These are phyloP conservation scores for Nothocercus nigrocapillus DNA, from an alignment of 2,113 vertebrate genomes.

Conservation along the genomic window DNA sequence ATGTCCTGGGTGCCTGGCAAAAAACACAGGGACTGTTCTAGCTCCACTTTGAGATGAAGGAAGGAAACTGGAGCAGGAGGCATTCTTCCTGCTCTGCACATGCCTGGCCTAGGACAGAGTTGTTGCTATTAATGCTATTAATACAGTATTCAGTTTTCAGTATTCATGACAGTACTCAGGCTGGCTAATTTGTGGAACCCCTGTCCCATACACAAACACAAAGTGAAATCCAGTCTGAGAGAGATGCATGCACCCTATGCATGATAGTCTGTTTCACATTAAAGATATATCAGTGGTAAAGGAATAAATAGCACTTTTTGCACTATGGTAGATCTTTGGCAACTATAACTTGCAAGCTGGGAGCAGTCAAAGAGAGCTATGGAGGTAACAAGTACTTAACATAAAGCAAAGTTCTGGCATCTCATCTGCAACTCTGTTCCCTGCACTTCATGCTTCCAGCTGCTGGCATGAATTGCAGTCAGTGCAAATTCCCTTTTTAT, in stretches of 20 bases:
- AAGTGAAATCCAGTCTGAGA: neutral
- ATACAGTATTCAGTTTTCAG: no score
- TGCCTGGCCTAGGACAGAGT: neutral
- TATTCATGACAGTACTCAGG: neutral
- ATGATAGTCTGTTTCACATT: neutral
- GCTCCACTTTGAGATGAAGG: neutral
- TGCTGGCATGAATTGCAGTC: neutral
- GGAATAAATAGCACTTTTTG: neutral
- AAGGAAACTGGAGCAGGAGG: neutral
- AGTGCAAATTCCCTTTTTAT: neutral
- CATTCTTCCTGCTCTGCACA: neutral
- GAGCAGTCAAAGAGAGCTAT: neutral
- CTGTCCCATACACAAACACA: neutral
- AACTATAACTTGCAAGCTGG: neutral
- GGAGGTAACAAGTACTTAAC: neutral
- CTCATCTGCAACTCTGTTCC: neutral
- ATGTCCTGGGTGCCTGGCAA: neutral
- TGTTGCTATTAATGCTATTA: neutral
- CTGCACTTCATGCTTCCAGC: neutral
- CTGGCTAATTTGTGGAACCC: neutral
- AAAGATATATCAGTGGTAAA: neutral
- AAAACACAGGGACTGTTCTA: neutral
- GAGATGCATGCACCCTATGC: neutral
- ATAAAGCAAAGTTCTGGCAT: neutral
- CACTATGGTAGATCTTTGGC: neutral